Conservation (phyloP, 1,140 invertebrate genomes). For the Scaptomyza hsui region DNA sequence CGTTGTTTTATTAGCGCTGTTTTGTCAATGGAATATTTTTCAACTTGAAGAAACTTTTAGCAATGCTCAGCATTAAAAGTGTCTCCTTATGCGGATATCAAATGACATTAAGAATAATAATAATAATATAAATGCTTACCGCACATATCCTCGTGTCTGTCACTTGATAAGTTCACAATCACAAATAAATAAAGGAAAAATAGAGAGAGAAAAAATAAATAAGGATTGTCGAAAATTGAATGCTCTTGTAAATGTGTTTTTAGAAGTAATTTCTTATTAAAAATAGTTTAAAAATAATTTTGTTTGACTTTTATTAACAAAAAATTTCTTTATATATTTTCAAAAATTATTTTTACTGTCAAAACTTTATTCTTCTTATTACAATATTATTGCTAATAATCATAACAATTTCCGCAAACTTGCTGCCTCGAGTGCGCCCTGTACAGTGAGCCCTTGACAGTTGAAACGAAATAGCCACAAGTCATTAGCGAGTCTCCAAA, state of each 20-base stretch:
- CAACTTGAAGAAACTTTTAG: not conserved
- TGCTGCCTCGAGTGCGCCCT: conserved; percentile 16
- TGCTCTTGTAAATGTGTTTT: not conserved
- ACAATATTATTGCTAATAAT: conserved; percentile 25
- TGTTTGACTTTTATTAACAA: no score
- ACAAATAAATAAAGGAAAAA: not conserved
- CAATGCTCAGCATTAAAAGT: conserved; percentile 29
- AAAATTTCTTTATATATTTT: no score
- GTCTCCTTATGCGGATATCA: conserved; percentile 20
- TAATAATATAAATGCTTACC: conserved; percentile 23
- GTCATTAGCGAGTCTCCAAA: conserved; percentile 46
- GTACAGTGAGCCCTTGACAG: conserved; percentile 2
- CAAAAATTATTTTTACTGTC: no score
- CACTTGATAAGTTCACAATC: conserved; percentile 35
- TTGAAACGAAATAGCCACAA: conserved; percentile 19
- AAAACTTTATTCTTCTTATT: no score
- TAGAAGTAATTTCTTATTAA: not conserved
- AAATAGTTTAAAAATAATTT: no score
- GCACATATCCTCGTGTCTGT: conserved; percentile 19
- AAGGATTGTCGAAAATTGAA: not conserved
- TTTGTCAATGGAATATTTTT: conserved; percentile 26
- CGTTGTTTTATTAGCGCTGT: conserved; percentile 5
- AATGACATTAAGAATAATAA: conserved; percentile 14
- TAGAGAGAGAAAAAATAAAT: not conserved
- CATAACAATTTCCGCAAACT: conserved; percentile 28